These are phyloP conservation scores for Ibycter americanus DNA, from an alignment of 2,797 vertebrate genomes.

Conservation along the genomic window DNA sequence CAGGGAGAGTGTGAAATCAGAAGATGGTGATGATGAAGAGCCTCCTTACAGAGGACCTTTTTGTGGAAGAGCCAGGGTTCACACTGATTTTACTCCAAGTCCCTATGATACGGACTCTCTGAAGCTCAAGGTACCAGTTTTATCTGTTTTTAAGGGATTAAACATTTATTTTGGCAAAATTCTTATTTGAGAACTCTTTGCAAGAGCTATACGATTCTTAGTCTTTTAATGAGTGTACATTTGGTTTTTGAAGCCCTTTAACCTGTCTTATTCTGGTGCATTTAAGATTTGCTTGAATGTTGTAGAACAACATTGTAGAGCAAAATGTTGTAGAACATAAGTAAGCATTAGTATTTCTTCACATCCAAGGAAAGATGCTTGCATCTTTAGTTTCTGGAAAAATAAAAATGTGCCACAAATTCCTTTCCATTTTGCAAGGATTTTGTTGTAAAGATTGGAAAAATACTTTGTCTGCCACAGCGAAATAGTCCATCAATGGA, in stretches of 20 bases:
- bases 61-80: conserved; percentile 93
- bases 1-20: conserved; percentile 96
- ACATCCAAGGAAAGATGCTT: background rate
- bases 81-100: conserved; percentile 97
- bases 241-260: background rate
- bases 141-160: background rate
- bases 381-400: background rate
- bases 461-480: background rate
- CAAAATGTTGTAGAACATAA: background rate
- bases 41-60: conserved; percentile 95
- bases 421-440: background rate
- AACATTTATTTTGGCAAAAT: background rate
- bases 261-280: background rate
- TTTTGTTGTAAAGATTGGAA: background rate
- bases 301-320: too few species aligned
- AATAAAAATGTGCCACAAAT: background rate
- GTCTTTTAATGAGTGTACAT: background rate
- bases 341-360: background rate
- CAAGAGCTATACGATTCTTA: background rate
- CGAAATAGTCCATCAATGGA: background rate
- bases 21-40: conserved; percentile 97
- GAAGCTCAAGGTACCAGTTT: conserved; percentile 90
- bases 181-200: background rate
- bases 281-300: background rate
- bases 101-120: conserved; percentile 97